Evolutionary conservation across 1,140 invertebrate genomes (phyloP).

Genomic region (Penaeus vannamei): DNA sequence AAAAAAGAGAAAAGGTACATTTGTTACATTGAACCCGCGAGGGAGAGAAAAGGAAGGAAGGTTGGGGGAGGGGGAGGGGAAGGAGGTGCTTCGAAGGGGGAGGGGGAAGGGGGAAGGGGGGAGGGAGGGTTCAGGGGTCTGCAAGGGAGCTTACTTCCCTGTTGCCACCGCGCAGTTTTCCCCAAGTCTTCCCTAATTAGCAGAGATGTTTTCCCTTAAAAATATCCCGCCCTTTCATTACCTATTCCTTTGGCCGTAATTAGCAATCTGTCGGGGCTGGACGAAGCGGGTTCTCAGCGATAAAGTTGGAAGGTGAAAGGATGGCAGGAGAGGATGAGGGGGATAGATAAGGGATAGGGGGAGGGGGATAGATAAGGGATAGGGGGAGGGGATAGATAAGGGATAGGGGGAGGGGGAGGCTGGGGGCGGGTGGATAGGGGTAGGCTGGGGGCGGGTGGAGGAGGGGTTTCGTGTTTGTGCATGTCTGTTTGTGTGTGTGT

Average conservation of each 20-base stretch:
- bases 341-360: background rate
- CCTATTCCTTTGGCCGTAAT: constrained; percentile 28
- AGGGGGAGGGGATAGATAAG: background rate
- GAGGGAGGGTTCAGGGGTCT: background rate
- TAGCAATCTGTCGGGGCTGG: constrained; percentile 23
- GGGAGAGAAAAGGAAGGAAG: background rate
- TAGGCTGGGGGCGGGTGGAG: background rate
- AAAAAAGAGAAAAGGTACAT: background rate
- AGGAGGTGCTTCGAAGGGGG: background rate
- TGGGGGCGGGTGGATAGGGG: background rate
- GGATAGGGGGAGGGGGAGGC: background rate
- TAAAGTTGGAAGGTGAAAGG: background rate
- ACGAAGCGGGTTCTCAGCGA: background rate
- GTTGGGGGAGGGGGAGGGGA: no score
- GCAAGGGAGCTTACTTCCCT: background rate
- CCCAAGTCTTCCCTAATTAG: constrained; percentile 9
- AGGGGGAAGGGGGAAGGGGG: background rate
- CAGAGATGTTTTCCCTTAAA: constrained; percentile 27
- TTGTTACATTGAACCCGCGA: no score
- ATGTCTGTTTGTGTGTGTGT: no score
- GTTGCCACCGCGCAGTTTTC: no score
- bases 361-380: background rate
- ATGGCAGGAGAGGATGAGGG: background rate
- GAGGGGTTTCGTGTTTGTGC: no score
- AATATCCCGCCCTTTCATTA: constrained; percentile 31